A percentile compares a stretch with the other conserved stretches of the same genome.
Evolutionary conservation across 2,113 vertebrate species (phyloP).

Genomic region (Phaethornis superciliosus): DNA sequence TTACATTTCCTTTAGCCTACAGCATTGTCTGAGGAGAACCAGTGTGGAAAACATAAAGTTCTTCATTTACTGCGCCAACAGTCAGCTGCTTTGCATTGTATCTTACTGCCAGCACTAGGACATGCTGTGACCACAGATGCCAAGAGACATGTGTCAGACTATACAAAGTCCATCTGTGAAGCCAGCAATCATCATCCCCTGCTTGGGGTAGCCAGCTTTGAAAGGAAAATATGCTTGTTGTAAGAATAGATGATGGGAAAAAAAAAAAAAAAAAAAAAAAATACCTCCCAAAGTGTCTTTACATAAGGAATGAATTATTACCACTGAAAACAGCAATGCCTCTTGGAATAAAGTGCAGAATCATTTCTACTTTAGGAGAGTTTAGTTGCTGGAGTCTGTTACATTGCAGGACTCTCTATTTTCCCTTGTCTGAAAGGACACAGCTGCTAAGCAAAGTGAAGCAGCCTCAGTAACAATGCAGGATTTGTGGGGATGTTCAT

Average conservation of each 20-base stretch:
- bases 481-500: slow-evolving; percentile 9
- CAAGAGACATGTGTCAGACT: slow-evolving; percentile 25
- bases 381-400: neutral
- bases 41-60: neutral
- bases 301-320: neutral
- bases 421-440: neutral
- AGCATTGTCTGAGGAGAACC: neutral
- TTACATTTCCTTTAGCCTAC: neutral
- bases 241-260: neutral
- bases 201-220: neutral
- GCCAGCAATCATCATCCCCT: neutral
- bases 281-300: neutral
- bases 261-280: neutral
- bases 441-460: neutral
- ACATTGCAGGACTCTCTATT: neutral
- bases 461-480: neutral
- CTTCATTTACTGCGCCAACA: neutral
- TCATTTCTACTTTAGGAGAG: neutral
- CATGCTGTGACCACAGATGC: slow-evolving; percentile 55
- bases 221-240: neutral
- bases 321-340: neutral
- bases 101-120: slow-evolving; percentile 7
- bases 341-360: neutral
- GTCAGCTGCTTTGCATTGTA: neutral
- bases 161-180: slow-evolving; percentile 30